Base-by-base conservation (phyloP, 2,888 invertebrate species). In the Brachylomia viminalis region DNA sequence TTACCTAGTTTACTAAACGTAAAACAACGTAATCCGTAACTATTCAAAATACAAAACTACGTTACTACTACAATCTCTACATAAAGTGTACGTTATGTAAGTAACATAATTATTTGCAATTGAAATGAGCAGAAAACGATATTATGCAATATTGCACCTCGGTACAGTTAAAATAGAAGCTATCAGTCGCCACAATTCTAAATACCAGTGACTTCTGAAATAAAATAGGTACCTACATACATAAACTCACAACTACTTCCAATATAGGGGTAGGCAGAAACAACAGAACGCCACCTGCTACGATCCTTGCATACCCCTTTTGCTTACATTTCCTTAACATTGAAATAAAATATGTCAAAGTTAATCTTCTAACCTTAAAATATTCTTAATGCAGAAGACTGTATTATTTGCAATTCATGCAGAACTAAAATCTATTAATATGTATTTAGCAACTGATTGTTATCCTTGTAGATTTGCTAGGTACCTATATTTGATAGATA, bases 401-500 rank as follows among this genome's bases (percentile, higher is more conserved):
- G 1, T 45, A 45, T 64, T 1, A 79, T 45, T 77, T 42, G 23
- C 49, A 64, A 79, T 45, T 17, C 23, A 58, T 58, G 8, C 23
- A 15, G 30, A 71, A 61, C n/a, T 20, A 45, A 75, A 30, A 49
- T 49, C 10, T 30, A 42, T 30, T 30, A 54, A 23, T 15, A n/a
- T 42, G n/a, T 45, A 56, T 3, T 17, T n/a, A 42, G 2, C 15
- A 54, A 49, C 13, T 15, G 27, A 73, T 49, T 72, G 6, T 61
- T 59, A 42, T 49, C 20, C 52, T 82, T 56, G 33, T 49, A 61
- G 15, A 61, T 75, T 61, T 54, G 15, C 38, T 80, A 47, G 54
- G n/a, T n/a, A n/a, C n/a, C n/a, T n/a, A 56, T 64, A 52, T 49
- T n/a, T 62, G 47, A 27, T 27, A 59, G 38, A 78, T 80, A 81